Evolutionary conservation across 2,113 vertebrate species (phyloP).

Genomic region (Sinocyclocheilus rhinocerous): DNA sequence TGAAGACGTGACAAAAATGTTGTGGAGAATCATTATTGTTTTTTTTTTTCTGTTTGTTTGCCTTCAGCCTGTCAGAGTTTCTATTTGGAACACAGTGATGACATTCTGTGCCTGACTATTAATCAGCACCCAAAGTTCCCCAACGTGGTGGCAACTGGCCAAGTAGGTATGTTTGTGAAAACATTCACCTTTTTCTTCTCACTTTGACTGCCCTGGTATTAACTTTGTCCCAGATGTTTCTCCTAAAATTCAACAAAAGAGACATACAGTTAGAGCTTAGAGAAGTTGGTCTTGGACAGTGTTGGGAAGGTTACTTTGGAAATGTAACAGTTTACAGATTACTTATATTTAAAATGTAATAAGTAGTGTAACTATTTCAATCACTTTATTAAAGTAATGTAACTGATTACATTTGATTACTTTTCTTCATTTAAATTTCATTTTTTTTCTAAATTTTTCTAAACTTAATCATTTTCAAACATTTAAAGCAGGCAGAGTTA

Average conservation of each 20-base stretch:
- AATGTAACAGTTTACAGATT: too few species aligned
- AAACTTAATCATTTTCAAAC: too few species aligned
- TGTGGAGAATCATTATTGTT: constrained; percentile 20
- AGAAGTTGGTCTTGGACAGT: neutral
- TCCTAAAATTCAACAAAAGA: neutral
- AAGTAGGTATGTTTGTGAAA: constrained; percentile 99
- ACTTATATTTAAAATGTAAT: too few species aligned
- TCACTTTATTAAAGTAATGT: too few species aligned
- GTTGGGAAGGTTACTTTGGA: too few species aligned
- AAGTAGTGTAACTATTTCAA: too few species aligned
- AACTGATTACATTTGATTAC: too few species aligned
- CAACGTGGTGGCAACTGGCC: constrained; percentile 99
- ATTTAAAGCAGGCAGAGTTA: too few species aligned
- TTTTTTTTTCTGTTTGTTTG: constrained; percentile 41
- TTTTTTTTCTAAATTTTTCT: too few species aligned
- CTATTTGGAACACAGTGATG: constrained; percentile 97
- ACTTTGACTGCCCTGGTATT: neutral
- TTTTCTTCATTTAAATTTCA: too few species aligned
- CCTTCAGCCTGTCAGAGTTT: constrained; percentile 92
- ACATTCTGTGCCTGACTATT: constrained; percentile 99
- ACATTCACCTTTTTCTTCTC: neutral
- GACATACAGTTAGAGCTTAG: neutral
- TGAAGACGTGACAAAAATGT: neutral
- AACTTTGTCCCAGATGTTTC: neutral
- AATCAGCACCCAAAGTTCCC: constrained; percentile 99